Conservation (phyloP, 2,888 invertebrate species). For the Trissoscelio sp. region DNA sequence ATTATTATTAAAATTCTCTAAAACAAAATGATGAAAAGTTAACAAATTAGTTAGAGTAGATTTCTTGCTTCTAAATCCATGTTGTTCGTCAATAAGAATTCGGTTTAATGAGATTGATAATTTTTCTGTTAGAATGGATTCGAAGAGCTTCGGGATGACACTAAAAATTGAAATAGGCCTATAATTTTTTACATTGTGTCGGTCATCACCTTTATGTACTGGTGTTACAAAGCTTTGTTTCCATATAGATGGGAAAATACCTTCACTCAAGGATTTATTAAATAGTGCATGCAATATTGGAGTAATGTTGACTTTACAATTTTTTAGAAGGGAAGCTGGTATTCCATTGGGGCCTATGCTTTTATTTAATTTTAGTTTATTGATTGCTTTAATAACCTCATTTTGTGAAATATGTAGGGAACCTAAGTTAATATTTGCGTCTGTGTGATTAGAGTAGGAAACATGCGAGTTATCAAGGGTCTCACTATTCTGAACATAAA, state of each 20-base stretch:
- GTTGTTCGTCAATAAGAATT: slow-evolving; percentile 13
- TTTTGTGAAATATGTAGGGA: not conserved
- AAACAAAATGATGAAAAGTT: slow-evolving; percentile 14
- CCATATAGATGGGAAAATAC: slow-evolving; percentile 5
- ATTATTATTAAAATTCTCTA: not conserved
- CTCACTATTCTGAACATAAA: not conserved
- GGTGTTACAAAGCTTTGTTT: slow-evolving; percentile 11
- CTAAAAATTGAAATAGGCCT: slow-evolving; percentile 8
- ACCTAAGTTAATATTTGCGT: too few species aligned
- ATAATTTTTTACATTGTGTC: not conserved
- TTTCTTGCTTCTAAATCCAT: slow-evolving; percentile 10
- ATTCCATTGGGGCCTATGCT: slow-evolving; percentile 5
- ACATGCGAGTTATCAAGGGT: not conserved
- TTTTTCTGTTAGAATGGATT: not conserved
- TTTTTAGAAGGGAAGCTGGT: not conserved
- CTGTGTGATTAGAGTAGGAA: not conserved
- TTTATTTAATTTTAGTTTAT: not conserved
- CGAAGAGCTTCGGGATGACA: slow-evolving; percentile 16
- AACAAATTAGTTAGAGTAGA: slow-evolving; percentile 15
- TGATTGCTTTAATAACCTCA: not conserved
- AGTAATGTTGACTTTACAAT: not conserved
- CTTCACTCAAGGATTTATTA: not conserved
- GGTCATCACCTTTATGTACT: not conserved
- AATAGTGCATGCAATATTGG: slow-evolving; percentile 3
- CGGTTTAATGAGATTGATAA: not conserved